Conservation (phyloP, 2,113 vertebrate genomes). For the Setophaga petechia region DNA sequence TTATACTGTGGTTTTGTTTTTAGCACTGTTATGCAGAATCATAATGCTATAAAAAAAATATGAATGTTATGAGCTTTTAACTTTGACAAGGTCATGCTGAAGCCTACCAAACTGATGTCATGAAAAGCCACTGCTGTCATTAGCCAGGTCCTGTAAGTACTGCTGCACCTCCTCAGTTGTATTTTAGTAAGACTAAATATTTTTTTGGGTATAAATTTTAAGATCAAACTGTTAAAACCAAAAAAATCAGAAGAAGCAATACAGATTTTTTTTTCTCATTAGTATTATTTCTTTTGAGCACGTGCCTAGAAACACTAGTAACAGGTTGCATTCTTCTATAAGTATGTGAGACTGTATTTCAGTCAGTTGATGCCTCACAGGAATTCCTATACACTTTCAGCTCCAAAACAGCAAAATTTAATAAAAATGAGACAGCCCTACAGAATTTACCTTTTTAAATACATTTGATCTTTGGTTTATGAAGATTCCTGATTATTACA, state of each 20-base stretch:
- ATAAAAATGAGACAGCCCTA: background rate
- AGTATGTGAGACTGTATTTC: background rate
- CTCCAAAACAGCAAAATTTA: background rate
- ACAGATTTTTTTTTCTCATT: background rate
- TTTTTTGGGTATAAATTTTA: background rate
- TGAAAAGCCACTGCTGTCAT: conserved; percentile 62
- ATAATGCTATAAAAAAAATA: conserved; percentile 76
- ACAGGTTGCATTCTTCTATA: background rate
- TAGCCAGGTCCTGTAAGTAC: conserved; percentile 52
- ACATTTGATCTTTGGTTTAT: background rate
- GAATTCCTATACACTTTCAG: background rate
- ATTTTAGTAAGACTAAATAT: background rate
- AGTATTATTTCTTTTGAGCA: background rate
- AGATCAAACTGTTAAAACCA: background rate
- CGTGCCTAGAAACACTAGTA: background rate
- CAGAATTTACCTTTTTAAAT: background rate
- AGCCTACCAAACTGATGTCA: conserved; percentile 64
- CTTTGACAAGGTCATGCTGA: conserved; percentile 80
- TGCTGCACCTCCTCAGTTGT: conserved; percentile 38
- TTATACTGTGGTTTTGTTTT: conserved; percentile 79
- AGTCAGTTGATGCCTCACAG: background rate
- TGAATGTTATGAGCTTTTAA: conserved; percentile 79
- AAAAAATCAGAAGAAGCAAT: background rate
- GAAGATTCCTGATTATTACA: background rate
- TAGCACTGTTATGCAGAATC: conserved; percentile 78